phyloP scores from a whole-genome alignment of 2,113 vertebrate species.

The Polypterus bichir region DNA sequence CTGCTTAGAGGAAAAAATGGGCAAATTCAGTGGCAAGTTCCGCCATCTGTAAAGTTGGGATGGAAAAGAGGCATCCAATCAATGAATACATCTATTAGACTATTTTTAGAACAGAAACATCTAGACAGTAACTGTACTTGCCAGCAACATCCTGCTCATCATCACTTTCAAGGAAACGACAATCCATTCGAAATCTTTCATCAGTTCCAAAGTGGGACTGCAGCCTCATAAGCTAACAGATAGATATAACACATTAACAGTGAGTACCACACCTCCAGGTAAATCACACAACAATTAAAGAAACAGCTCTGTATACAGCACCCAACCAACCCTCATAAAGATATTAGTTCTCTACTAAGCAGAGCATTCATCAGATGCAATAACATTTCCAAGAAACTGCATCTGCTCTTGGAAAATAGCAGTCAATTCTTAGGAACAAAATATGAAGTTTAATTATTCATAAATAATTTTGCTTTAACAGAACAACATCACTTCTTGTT shows the following conservation, averaged over 20 bases:
- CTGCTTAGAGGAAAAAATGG: not conserved
- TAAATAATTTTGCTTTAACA: not conserved
- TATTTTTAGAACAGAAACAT: not conserved
- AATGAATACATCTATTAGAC: not conserved
- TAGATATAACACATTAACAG: slow-evolving; percentile 8
- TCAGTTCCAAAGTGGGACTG: slow-evolving; percentile 78
- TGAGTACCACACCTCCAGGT: too few species aligned
- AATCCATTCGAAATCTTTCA: slow-evolving; percentile 77
- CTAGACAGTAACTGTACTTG: slow-evolving; percentile 23
- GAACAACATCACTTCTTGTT: not conserved
- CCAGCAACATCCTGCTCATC: slow-evolving; percentile 42
- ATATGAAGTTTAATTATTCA: not conserved
- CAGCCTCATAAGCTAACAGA: slow-evolving; percentile 68
- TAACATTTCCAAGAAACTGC: too few species aligned
- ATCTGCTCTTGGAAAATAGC: too few species aligned
- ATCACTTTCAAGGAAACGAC: slow-evolving; percentile 76
- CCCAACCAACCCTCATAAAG: too few species aligned
- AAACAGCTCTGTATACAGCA: too few species aligned
- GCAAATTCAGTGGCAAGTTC: not conserved
- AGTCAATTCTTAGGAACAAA: not conserved
- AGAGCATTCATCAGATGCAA: too few species aligned
- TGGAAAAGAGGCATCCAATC: not conserved
- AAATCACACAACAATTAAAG: too few species aligned
- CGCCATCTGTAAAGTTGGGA: not conserved
- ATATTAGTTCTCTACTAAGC: too few species aligned